These are phyloP conservation scores for Arion vulgaris DNA, from an alignment of 1,140 invertebrate genomes.

Conservation along the genomic window DNA sequence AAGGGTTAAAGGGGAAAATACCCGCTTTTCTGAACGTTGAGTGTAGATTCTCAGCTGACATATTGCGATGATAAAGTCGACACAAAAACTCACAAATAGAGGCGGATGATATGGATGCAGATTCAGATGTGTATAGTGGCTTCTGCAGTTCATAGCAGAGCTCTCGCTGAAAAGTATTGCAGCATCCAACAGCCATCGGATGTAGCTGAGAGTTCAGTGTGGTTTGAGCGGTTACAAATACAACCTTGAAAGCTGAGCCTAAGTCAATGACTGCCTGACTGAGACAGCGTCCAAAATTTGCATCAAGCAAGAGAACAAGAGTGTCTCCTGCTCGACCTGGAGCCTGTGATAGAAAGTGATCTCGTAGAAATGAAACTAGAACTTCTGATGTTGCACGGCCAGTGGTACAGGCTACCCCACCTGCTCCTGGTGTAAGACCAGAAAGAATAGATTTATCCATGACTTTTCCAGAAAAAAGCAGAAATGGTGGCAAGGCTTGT, in stretches of 20 bases:
- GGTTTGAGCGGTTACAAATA: constrained; percentile 34
- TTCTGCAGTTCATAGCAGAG: constrained; percentile 38
- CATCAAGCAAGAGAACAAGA: constrained; percentile 24
- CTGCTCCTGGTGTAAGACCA: constrained; percentile 30
- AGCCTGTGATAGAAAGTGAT: constrained; percentile 34
- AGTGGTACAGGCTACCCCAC: constrained; percentile 7
- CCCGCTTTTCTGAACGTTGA: constrained; percentile 31
- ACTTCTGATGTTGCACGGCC: constrained; percentile 35
- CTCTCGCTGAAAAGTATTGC: constrained; percentile 39
- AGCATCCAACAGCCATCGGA: constrained; percentile 39
- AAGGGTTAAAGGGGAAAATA: constrained; percentile 39
- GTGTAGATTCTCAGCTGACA: constrained; percentile 36
- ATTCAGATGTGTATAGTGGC: constrained; percentile 32
- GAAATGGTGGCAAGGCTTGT: constrained; percentile 38
- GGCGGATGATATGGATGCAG: constrained; percentile 21
- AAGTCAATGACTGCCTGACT: constrained; percentile 32
- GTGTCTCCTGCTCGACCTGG: constrained; percentile 35
- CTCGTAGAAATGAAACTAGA: constrained; percentile 27
- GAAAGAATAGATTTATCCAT: constrained; percentile 24
- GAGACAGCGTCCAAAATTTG: constrained; percentile 31
- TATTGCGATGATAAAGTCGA: constrained; percentile 35
- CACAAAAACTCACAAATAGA: constrained; percentile 39
- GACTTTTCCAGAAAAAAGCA: constrained; percentile 27
- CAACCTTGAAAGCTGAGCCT: constrained; percentile 37
- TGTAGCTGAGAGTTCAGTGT: constrained; percentile 36